Percentiles rank a stretch among this genome's conserved stretches.
These are phyloP conservation scores for Raja brachyura DNA, from an alignment of 2,113 vertebrate genomes.

Conservation along the genomic window DNA sequence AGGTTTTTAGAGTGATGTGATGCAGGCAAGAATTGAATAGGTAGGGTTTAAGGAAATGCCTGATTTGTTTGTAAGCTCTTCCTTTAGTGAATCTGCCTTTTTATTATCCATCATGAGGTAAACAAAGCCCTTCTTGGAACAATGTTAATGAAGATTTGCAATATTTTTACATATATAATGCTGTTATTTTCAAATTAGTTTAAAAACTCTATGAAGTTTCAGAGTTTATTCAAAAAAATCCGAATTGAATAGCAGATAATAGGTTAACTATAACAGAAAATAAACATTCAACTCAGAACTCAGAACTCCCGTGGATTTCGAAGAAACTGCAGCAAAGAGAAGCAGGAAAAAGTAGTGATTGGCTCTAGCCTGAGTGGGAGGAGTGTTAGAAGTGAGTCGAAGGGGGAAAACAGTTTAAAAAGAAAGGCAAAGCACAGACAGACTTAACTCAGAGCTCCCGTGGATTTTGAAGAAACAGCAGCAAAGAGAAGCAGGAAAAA, in stretches of 20 bases:
- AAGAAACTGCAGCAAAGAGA: too few species aligned
- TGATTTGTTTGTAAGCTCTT: background rate
- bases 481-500: too few species aligned
- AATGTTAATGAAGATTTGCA: background rate
- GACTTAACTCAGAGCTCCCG: too few species aligned
- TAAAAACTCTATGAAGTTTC: background rate
- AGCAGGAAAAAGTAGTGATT: too few species aligned
- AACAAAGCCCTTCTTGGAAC: background rate
- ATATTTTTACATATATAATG: background rate
- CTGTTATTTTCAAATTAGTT: background rate
- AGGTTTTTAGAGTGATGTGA: background rate
- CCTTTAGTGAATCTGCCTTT: background rate
- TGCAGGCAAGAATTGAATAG: background rate
- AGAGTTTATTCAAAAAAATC: background rate
- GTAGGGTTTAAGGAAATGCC: background rate
- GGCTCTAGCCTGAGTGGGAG: too few species aligned
- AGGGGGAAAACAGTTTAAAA: too few species aligned
- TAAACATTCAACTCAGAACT: too few species aligned
- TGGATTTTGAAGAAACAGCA: too few species aligned
- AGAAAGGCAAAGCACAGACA: too few species aligned
- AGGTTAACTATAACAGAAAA: too few species aligned
- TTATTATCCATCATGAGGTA: background rate
- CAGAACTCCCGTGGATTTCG: too few species aligned
- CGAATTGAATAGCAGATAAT: background rate
- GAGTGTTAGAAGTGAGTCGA: too few species aligned